Evolutionary conservation across 2,888 invertebrate genomes (phyloP).

Genomic region (Chrysolina haemoptera): DNA sequence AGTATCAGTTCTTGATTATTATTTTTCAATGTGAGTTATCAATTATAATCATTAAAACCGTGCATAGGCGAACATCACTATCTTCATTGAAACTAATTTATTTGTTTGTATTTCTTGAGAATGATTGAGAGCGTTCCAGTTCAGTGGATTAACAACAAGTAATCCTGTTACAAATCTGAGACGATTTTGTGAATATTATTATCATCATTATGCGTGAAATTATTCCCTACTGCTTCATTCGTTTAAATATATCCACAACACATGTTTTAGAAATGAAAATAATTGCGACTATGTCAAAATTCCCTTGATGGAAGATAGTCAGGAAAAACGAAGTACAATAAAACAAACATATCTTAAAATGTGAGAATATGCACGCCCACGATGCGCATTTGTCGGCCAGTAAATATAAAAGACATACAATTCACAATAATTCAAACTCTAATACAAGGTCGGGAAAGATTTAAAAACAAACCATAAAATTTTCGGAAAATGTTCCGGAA

Average conservation of each 20-base stretch:
- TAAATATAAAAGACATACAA: no score
- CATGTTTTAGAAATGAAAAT: not conserved
- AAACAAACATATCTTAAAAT: no score
- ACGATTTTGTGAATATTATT: not conserved
- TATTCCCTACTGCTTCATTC: not conserved
- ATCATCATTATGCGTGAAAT: not conserved
- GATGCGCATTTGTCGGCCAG: no score
- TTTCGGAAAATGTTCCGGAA: no score
- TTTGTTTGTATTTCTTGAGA: slow-evolving; percentile 3
- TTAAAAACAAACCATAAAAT: no score
- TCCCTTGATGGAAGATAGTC: no score
- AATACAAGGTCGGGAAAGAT: no score
- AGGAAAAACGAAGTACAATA: no score
- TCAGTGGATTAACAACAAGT: not conserved
- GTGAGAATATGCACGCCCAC: no score
- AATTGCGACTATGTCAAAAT: not conserved
- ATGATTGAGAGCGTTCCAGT: not conserved
- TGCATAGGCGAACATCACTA: not conserved
- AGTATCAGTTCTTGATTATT: no score
- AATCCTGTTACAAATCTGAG: not conserved
- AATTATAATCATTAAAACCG: not conserved
- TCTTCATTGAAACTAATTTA: not conserved
- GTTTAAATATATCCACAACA: not conserved
- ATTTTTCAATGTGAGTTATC: not conserved
- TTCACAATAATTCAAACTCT: no score